Base-by-base conservation (phyloP, 2,797 vertebrate species). In the Aplochiton taeniatus region DNA sequence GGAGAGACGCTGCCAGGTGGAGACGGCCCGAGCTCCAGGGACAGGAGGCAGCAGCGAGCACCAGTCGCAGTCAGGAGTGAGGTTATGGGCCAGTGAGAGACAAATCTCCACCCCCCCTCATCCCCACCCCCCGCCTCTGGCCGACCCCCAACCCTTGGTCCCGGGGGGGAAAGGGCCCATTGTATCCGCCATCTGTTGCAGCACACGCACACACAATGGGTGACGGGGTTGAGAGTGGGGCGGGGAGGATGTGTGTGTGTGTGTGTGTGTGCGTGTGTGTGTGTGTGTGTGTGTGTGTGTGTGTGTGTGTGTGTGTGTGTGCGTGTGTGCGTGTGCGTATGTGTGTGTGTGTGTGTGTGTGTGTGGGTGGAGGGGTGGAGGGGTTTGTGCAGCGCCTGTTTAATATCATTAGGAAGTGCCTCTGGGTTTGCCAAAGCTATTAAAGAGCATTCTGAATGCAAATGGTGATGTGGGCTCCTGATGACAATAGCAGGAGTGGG, bases 131-230 rank as follows among this genome's bases (percentile, higher is more conserved):
- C 47, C 18, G 68, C 71, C n/a, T 31, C 31, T 31, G 31, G 31
- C 31, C 64, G 66, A 52, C 69, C 54, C 48, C 68, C 20, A 20
- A 1, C 10, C 63, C 53, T 58, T 63, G 50, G 75, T 79, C 78
- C 58, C 67, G 78, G 77, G 61, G 61, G 12, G 67, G 80, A 70
- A 70, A 61, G 67, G 60, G 61, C 51, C 72, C 74, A 85, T 90
- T 91, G 87, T 88, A 73, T 75, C 52, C 9, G 53, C 89, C 89
- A 89, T 90, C 90, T 92, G 90, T 83, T 88, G 73, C 67, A 68
- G 74, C 77, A 86, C 83, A 78, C 56, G 14, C 20, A 0, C 74
- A 61, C 72, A 84, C 72, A 83, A 54, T 19, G 61, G 52, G 41
- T 17, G 13, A 49, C 17, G 43, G 47, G 60, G 10, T 44, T 61